Base-by-base conservation (phyloP, 2,797 vertebrate species). In the Merluccius polli region DNA sequence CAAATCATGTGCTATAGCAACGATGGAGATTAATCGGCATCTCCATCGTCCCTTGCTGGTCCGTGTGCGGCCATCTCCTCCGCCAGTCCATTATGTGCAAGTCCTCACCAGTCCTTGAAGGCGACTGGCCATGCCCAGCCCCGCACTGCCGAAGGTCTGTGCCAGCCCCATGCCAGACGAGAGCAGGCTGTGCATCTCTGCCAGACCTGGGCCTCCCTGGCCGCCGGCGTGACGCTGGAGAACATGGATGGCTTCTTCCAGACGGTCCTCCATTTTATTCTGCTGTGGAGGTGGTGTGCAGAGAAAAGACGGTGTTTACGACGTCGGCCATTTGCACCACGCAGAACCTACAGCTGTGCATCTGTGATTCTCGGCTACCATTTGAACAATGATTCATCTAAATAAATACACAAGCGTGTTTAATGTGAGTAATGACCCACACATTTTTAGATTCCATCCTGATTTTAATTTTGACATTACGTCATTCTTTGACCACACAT, bases 161-260 rank as follows among this genome's bases (percentile, higher is more conserved):
- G 93, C 89, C 81, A 99, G 90, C 1, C 94, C 93, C 6, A 95
- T 90, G 1, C 90, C 79, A 31, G 92, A 88, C 0, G 91, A 85
- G 0, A 99, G 89, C 70, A 98, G 92, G 78, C 91, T 92, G 1
- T 97, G 95, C 90, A 98, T 94, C 80, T 98, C 96, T 38, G 94
- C 93, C 82, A 92, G 76, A 82, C 38, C 93, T 24, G 90, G 84
- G 16, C 85, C 88, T 48, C 89, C 88, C 16, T 95, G 92, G 59
- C 95, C 97, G 48, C 96, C 95, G 0, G 96, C 97, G 0, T 99
- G 97, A 81, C 94, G 97, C 81, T 96, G 93, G 83, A 99, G 93
- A 83, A 99, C 98, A 0, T 96, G 95, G 89, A 99, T 96, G 73
- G 97, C 98, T 91, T 99, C 98, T 0, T 98, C 97, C 90, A 99